A percentile compares a stretch with the other conserved stretches of the same genome.
Conservation (phyloP, 2,888 invertebrate genomes). For the Stratiomys singularior region DNA sequence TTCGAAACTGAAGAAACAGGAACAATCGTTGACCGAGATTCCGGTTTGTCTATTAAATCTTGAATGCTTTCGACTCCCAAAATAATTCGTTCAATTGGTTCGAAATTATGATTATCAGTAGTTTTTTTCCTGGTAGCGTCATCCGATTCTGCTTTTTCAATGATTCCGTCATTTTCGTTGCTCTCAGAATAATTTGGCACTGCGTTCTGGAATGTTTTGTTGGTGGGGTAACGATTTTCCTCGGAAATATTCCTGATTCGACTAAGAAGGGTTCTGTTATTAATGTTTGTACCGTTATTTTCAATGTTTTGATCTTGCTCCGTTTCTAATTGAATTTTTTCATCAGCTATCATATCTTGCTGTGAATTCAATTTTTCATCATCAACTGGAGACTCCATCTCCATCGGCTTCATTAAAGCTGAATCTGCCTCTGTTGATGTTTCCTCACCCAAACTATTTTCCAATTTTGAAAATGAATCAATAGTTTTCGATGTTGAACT, state of each 20-base stretch:
- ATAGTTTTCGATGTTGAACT: no score
- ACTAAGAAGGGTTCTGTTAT: no score
- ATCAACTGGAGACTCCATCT: neutral
- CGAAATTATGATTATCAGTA: slow-evolving; percentile 51
- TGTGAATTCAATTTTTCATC: neutral
- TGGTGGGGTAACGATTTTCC: no score
- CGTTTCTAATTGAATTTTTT: no score
- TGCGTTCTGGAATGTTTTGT: neutral
- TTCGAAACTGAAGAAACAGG: neutral
- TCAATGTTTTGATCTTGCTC: no score
- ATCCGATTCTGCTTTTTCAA: neutral
- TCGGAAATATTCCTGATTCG: no score
- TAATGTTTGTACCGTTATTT: no score
- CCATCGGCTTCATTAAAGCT: neutral
- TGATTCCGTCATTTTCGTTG: neutral
- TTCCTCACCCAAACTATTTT: neutral
- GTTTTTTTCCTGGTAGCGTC: slow-evolving; percentile 14
- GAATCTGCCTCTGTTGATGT: neutral
- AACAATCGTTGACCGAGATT: neutral
- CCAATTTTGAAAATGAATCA: neutral
- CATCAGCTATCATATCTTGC: neutral
- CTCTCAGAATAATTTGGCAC: neutral
- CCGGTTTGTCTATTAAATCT: slow-evolving; percentile 13
- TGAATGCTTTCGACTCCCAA: slow-evolving; percentile 60
- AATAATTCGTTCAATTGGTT: slow-evolving; percentile 63